Evolutionary conservation across 2,113 vertebrate genomes (phyloP).

Genomic region (Chamaea fasciata): DNA sequence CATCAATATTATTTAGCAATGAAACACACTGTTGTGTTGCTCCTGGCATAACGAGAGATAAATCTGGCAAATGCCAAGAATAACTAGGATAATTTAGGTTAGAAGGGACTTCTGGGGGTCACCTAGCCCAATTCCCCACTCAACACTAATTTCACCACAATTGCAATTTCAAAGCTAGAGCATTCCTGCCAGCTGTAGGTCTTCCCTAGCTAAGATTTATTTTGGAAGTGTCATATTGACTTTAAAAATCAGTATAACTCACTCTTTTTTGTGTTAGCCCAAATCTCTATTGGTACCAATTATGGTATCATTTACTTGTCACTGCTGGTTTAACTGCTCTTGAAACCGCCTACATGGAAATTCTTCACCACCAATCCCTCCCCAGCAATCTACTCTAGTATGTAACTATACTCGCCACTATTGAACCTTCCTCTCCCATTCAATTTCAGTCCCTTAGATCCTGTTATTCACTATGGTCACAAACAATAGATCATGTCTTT

Average conservation of each 20-base stretch:
- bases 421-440: background rate
- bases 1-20: background rate
- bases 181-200: background rate
- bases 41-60: background rate
- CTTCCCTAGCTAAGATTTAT: background rate
- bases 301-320: background rate
- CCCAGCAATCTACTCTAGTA: background rate
- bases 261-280: background rate
- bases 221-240: background rate
- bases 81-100: background rate
- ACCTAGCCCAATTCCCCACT: fast-evolving
- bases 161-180: background rate
- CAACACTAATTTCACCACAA: background rate
- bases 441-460: background rate
- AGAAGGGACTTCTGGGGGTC: background rate
- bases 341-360: background rate
- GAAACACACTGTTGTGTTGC: background rate
- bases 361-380: background rate
- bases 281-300: background rate
- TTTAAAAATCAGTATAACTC: background rate
- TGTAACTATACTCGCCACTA: background rate
- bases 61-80: background rate
- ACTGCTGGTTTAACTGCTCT: background rate
- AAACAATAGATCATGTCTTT: background rate
- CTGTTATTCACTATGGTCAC: background rate